phyloP scores from a whole-genome alignment of 2,797 vertebrate genomes.

The Myotis pilosus region DNA sequence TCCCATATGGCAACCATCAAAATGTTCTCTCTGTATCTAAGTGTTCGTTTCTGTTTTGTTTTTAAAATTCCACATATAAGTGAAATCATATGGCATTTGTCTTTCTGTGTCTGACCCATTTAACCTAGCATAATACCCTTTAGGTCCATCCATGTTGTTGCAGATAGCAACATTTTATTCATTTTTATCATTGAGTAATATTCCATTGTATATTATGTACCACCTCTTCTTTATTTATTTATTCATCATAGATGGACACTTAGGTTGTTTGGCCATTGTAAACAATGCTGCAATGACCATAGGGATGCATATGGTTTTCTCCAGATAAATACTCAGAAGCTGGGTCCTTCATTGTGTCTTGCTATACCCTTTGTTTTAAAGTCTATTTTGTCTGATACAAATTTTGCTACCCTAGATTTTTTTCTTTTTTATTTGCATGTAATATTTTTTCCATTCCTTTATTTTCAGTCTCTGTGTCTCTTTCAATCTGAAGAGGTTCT shows the following conservation, averaged over 20 bases:
- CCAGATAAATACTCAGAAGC: background rate
- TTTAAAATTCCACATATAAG: background rate
- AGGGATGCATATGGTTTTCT: background rate
- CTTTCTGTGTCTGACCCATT: background rate
- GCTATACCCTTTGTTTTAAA: background rate
- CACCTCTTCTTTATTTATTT: background rate
- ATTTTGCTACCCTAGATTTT: background rate
- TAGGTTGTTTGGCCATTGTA: background rate
- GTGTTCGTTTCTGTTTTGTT: background rate
- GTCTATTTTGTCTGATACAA: background rate
- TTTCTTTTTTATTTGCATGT: background rate
- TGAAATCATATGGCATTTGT: background rate
- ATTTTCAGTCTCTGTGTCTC: background rate
- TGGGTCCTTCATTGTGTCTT: background rate
- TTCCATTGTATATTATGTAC: background rate
- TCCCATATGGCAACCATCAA: background rate
- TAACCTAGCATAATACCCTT: background rate
- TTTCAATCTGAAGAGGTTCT: background rate
- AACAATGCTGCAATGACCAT: background rate
- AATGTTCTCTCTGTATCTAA: background rate
- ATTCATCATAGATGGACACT: background rate
- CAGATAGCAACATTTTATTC: background rate
- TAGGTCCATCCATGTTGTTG: background rate
- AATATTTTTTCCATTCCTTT: background rate
- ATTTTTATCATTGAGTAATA: background rate